These are phyloP conservation scores for Nanorana parkeri DNA, from an alignment of 2,113 vertebrate genomes.

Conservation along the genomic window DNA sequence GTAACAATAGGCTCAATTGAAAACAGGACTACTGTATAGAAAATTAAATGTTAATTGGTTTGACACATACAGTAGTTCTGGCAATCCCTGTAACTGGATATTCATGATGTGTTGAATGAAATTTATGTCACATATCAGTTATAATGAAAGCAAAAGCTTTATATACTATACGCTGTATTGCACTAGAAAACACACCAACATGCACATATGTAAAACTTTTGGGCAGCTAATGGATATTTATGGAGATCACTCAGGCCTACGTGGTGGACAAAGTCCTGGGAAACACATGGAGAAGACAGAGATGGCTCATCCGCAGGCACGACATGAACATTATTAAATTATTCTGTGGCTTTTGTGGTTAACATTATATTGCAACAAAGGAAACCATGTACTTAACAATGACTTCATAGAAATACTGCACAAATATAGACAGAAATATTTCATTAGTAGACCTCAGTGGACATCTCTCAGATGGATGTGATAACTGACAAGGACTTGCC, in stretches of 20 bases:
- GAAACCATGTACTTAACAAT: neutral
- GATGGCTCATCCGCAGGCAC: neutral
- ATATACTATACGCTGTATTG: too few species aligned
- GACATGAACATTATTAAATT: slow-evolving; percentile 27
- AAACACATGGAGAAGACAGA: neutral
- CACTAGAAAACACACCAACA: too few species aligned
- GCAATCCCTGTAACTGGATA: neutral
- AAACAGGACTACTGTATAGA: too few species aligned
- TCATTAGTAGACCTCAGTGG: neutral
- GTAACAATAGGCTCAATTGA: too few species aligned
- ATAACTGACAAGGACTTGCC: too few species aligned
- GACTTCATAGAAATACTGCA: neutral
- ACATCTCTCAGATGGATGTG: too few species aligned
- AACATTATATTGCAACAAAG: neutral
- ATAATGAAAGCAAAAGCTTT: neutral
- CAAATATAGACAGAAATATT: neutral
- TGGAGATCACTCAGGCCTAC: neutral
- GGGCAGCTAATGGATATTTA: too few species aligned
- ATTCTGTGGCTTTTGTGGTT: slow-evolving; percentile 32
- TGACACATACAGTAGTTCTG: too few species aligned
- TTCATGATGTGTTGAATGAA: neutral
- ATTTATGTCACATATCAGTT: neutral
- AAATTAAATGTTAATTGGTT: too few species aligned
- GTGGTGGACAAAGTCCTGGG: neutral
- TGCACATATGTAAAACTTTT: too few species aligned